A percentile compares a stretch with the other conserved stretches of the same genome.
phyloP scores from a whole-genome alignment of 30 jellyfish, hydroid and myxozoan species.

The Turritopsis rubra region DNA sequence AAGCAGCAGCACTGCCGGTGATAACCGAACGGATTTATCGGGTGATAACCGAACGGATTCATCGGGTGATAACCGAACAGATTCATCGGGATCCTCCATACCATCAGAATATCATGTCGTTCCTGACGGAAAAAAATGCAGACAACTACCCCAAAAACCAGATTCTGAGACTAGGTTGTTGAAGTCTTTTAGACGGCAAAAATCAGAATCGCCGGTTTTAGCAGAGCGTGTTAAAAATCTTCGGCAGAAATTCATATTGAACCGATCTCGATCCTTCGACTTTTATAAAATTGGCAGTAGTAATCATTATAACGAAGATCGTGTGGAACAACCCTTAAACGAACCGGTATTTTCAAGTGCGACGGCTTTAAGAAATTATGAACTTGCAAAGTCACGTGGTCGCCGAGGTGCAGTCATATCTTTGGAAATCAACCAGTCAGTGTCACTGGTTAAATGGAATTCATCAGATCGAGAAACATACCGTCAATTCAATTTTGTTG shows the following conservation, averaged over 20 bases:
- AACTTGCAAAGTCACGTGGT: conserved; percentile 17
- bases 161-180: background rate
- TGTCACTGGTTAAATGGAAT: background rate
- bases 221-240: background rate
- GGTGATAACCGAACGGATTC: background rate
- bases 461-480: background rate
- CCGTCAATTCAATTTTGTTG: conserved; percentile 11
- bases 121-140: too few relatives aligned
- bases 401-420: conserved; percentile 21
- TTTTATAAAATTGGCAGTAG: too few relatives aligned
- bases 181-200: background rate
- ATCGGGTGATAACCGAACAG: background rate
- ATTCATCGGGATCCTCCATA: background rate
- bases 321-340: background rate
- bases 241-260: background rate
- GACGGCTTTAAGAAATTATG: background rate
- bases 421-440: conserved; percentile 23
- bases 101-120: background rate
- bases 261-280: background rate
- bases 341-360: background rate
- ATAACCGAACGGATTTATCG: background rate
- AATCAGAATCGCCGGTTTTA: background rate
- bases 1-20: background rate
- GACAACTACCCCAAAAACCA: background rate
- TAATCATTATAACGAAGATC: too few relatives aligned